phyloP scores from a whole-genome alignment of 2,888 invertebrate species.

The Agrotis ipsilon region DNA sequence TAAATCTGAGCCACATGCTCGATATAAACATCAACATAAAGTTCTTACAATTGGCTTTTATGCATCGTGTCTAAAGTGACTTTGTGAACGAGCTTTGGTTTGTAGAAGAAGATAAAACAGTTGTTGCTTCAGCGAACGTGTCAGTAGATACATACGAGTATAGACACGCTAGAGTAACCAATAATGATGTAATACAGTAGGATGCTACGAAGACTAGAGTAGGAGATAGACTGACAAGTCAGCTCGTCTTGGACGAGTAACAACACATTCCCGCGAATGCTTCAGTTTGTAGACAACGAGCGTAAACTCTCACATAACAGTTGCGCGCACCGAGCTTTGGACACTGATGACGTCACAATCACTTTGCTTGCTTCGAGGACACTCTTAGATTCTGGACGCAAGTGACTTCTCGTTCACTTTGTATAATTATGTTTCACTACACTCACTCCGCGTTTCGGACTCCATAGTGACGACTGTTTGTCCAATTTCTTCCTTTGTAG shows the following conservation, averaged over 20 bases:
- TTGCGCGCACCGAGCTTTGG: conserved; percentile 33
- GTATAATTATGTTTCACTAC: conserved; percentile 12
- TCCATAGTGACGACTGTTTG: conserved; percentile 30
- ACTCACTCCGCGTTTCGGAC: conserved; percentile 40
- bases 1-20: not conserved
- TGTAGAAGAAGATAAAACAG: conserved; percentile 7
- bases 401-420: conserved; percentile 19
- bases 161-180: conserved; percentile 76
- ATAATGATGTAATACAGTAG: conserved; percentile 72
- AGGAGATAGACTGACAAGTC: conserved; percentile 60
- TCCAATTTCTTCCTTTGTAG: conserved; percentile 10
- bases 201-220: conserved; percentile 81
- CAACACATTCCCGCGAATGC: conserved; percentile 60
- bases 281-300: conserved; percentile 55
- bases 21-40: not conserved
- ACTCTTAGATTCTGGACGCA: conserved; percentile 33
- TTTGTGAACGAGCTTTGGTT: not conserved
- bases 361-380: conserved; percentile 59
- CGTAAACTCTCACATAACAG: conserved; percentile 36
- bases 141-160: conserved; percentile 63
- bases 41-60: too few species aligned
- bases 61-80: conserved; percentile 14
- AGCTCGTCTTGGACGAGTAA: conserved; percentile 65
- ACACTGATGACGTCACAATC: conserved; percentile 54
- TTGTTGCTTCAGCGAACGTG: conserved; percentile 56